phyloP scores from a whole-genome alignment of 2,113 vertebrate genomes.

The Brachyhypopomus gauderio region DNA sequence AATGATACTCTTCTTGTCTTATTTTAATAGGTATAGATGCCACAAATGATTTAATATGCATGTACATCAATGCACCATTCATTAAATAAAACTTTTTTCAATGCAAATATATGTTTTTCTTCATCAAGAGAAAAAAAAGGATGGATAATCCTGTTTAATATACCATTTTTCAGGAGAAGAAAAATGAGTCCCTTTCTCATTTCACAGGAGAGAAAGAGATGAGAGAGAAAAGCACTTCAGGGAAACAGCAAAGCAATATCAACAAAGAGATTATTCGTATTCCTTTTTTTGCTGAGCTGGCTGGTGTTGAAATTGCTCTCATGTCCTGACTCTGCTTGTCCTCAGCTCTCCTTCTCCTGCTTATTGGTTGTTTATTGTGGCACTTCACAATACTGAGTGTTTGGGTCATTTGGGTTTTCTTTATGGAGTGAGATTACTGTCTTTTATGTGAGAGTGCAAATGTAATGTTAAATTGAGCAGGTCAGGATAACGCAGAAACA shows the following conservation, averaged over 20 bases:
- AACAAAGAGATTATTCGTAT: not conserved
- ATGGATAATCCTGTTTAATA: not conserved
- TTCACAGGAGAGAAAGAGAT: not conserved
- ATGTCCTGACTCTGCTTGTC: not conserved
- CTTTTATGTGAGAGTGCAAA: too few species aligned
- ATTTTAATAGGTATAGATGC: too few species aligned
- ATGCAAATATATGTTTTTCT: not conserved
- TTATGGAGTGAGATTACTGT: too few species aligned
- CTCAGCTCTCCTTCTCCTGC: not conserved
- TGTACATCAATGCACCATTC: not conserved
- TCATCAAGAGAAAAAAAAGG: not conserved
- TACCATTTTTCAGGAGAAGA: not conserved
- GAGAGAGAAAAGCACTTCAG: constrained; percentile 3
- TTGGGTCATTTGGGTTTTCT: constrained; percentile 6
- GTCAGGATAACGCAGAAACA: too few species aligned
- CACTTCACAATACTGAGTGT: not conserved
- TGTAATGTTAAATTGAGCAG: too few species aligned
- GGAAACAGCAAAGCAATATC: constrained; percentile 28
- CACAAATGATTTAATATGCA: too few species aligned
- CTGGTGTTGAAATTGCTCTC: constrained; percentile 20
- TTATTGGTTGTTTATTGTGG: constrained; percentile 10
- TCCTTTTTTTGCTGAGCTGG: constrained; percentile 15
- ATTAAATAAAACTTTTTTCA: not conserved
- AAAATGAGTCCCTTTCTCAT: not conserved
- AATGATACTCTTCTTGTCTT: too few species aligned